Conservation (phyloP, 2,797 vertebrate species). For the Notoglanidium macrostoma region DNA sequence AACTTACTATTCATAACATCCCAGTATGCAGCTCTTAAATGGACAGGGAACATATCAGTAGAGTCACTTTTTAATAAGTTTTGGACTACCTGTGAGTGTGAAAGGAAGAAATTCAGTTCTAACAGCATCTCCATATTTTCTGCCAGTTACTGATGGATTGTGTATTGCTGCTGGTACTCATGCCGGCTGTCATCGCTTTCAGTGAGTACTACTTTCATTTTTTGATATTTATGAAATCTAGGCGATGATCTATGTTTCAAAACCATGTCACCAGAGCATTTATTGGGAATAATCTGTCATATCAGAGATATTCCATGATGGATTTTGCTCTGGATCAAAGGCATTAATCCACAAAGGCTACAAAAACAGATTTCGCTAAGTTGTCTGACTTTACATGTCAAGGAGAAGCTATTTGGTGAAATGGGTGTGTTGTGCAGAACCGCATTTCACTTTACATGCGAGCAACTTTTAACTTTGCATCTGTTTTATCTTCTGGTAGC, state of each 20-base stretch:
- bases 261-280: neutral
- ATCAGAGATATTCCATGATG: neutral
- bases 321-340: neutral
- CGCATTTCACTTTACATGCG: neutral
- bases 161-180: conserved; percentile 50
- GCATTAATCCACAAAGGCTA: neutral
- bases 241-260: neutral
- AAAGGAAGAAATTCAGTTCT: neutral
- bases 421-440: neutral
- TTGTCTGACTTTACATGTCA: neutral
- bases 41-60: neutral
- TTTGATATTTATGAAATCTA: neutral
- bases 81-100: neutral
- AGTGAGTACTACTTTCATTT: conserved; percentile 61
- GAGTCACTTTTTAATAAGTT: neutral
- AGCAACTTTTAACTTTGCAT: neutral
- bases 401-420: neutral
- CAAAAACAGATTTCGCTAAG: neutral
- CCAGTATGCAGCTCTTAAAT: neutral
- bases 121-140: conserved; percentile 11
- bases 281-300: neutral
- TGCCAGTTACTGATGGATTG: conserved; percentile 63
- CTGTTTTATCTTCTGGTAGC: neutral
- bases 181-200: conserved; percentile 45
- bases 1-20: neutral